Conservation (phyloP, 2,888 invertebrate genomes). For the Malacosoma neustria region DNA sequence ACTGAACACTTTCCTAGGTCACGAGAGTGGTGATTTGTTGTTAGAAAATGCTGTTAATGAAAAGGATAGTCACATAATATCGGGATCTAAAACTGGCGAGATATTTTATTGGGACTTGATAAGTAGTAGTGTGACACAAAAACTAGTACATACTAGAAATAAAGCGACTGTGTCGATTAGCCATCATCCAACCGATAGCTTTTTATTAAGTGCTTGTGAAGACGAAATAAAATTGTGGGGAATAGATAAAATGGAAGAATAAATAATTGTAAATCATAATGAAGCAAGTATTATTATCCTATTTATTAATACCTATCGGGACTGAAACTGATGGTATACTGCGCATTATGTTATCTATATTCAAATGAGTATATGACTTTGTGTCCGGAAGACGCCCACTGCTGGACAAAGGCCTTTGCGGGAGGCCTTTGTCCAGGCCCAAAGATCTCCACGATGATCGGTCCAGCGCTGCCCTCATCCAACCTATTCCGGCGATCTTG, state of each 20-base stretch:
- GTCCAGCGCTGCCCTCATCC: no score
- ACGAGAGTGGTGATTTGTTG: constrained; percentile 86
- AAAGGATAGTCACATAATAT: constrained; percentile 89
- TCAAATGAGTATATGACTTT: no score
- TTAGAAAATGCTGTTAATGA: constrained; percentile 90
- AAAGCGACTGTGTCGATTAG: constrained; percentile 85
- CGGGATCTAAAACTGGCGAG: constrained; percentile 91
- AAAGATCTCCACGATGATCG: no score
- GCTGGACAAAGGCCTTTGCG: no score
- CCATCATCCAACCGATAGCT: constrained; percentile 85
- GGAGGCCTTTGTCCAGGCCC: no score
- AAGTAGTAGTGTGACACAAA: constrained; percentile 68
- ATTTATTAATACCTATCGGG: no score
- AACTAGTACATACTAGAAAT: constrained; percentile 66
- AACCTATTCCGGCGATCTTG: no score
- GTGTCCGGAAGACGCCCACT: no score
- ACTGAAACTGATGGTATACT: no score
- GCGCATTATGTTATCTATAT: no score
- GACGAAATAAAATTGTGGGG: constrained; percentile 83
- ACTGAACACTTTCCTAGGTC: constrained; percentile 84
- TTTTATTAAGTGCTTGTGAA: constrained; percentile 83
- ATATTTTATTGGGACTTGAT: constrained; percentile 94
- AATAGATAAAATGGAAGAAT: constrained; percentile 29
- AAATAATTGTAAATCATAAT: no score
- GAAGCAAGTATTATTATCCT: no score